These are phyloP conservation scores for Geopemphigus sp. DNA, from an alignment of 1,140 invertebrate genomes.

Conservation along the genomic window DNA sequence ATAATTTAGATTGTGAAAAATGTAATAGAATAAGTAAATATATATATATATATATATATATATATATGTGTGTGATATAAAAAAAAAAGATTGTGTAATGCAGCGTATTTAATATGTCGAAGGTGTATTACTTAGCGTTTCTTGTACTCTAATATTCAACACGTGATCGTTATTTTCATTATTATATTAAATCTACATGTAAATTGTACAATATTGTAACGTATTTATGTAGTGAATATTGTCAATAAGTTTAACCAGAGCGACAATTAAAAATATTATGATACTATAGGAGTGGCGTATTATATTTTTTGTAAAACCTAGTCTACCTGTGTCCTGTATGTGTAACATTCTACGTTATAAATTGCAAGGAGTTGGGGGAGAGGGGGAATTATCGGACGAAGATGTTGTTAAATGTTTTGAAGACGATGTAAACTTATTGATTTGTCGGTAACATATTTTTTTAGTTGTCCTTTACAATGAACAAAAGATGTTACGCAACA, in stretches of 20 bases:
- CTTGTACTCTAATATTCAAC: too few relatives aligned
- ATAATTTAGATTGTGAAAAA: not conserved
- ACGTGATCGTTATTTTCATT: not conserved
- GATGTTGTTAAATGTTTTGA: not conserved
- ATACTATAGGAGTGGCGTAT: not conserved
- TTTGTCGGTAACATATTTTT: not conserved
- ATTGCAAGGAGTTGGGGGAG: not conserved
- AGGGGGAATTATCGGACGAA: not conserved
- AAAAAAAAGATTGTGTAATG: too few relatives aligned
- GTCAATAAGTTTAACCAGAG: slow-evolving; percentile 1
- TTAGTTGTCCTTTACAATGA: not conserved
- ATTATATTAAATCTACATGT: not conserved
- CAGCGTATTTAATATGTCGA: not conserved
- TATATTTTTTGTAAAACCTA: not conserved
- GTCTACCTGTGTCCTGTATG: not conserved
- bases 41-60: too few relatives aligned
- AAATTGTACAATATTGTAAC: not conserved
- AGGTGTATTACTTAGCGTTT: not conserved
- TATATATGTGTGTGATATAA: too few relatives aligned
- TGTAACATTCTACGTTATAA: too few relatives aligned
- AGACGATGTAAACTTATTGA: not conserved
- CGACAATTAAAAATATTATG: not conserved
- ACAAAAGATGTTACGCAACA: not conserved
- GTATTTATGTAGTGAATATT: not conserved
- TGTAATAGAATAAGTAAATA: too few relatives aligned